phyloP scores from a whole-genome alignment of 2,797 vertebrate genomes.

The Linurgus olivaceus region DNA sequence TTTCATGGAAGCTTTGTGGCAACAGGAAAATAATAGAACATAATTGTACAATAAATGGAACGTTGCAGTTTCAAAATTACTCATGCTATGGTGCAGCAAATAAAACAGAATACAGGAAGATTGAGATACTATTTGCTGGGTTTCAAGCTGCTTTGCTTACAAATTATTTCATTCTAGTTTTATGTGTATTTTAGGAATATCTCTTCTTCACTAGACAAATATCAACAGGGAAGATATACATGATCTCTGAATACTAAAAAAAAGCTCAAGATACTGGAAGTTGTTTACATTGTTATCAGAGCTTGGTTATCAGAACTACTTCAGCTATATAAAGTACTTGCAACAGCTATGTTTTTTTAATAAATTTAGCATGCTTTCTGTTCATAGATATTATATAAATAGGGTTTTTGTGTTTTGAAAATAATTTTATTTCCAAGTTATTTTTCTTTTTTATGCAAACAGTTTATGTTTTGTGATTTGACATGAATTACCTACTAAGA shows the following conservation, averaged over 20 bases:
- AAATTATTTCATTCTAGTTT: constrained; percentile 62
- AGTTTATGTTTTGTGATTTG: neutral
- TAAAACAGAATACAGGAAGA: constrained; percentile 57
- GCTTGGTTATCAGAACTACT: constrained; percentile 3
- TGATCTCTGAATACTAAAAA: neutral
- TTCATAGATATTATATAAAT: neutral
- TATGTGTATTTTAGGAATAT: constrained; percentile 58
- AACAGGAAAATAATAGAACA: constrained; percentile 76
- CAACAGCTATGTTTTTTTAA: neutral
- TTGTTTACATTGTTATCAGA: constrained; percentile 28
- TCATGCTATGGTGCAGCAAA: constrained; percentile 42
- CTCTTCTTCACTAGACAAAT: constrained; percentile 48
- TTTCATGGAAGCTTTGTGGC: constrained; percentile 71
- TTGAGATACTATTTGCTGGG: constrained; percentile 42
- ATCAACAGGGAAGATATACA: neutral
- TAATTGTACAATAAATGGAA: constrained; percentile 78
- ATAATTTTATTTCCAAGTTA: neutral
- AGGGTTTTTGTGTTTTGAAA: neutral
- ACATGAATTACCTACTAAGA: neutral
- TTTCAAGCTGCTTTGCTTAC: constrained; percentile 58
- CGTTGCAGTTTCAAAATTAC: constrained; percentile 69
- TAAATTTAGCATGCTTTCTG: neutral
- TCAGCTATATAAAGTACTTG: constrained; percentile 2
- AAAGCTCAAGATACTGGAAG: constrained; percentile 34
- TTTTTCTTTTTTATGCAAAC: neutral